Percentiles rank a stretch among this genome's conserved stretches.
phyloP scores from a whole-genome alignment of 2,888 invertebrate species.

The Volucella inanis region DNA sequence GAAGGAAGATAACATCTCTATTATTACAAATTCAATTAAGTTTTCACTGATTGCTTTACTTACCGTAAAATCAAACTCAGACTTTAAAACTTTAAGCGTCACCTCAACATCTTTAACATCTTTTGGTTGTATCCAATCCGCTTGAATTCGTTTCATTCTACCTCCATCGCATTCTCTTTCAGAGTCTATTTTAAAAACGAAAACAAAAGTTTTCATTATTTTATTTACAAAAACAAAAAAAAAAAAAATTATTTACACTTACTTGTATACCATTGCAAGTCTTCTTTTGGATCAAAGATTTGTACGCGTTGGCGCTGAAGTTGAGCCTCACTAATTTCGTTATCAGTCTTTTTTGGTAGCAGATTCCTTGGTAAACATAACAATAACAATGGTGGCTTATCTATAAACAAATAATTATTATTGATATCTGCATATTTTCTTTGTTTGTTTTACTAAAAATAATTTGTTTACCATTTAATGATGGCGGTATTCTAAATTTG shows the following conservation, averaged over 20 bases:
- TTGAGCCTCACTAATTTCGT: conserved; percentile 80
- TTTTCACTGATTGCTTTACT: conserved; percentile 26
- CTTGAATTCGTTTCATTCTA: conserved; percentile 88
- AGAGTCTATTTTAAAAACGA: conserved; percentile 83
- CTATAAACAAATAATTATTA: conserved; percentile 70
- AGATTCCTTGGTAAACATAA: conserved; percentile 82
- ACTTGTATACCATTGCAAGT: conserved; percentile 82
- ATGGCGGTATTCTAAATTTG: conserved; percentile 88
- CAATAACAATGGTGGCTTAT: conserved; percentile 81
- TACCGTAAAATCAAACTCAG: conserved; percentile 87
- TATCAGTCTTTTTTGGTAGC: conserved; percentile 82
- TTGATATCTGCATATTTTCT: neutral
- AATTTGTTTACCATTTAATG: conserved; percentile 90
- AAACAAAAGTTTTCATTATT: conserved; percentile 29
- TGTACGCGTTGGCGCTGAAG: conserved; percentile 81
- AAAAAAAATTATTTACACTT: conserved; percentile 66
- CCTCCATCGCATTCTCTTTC: conserved; percentile 86
- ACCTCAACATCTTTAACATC: conserved; percentile 90
- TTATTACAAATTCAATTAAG: neutral
- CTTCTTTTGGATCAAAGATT: conserved; percentile 81
- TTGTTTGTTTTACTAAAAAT: neutral
- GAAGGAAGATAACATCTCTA: too few species aligned
- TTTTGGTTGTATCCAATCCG: conserved; percentile 88
- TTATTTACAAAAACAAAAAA: neutral
- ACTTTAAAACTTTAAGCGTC: conserved; percentile 90